Evolutionary conservation across 1,140 invertebrate genomes (phyloP).

Genomic region (Drosophila aff.): DNA sequence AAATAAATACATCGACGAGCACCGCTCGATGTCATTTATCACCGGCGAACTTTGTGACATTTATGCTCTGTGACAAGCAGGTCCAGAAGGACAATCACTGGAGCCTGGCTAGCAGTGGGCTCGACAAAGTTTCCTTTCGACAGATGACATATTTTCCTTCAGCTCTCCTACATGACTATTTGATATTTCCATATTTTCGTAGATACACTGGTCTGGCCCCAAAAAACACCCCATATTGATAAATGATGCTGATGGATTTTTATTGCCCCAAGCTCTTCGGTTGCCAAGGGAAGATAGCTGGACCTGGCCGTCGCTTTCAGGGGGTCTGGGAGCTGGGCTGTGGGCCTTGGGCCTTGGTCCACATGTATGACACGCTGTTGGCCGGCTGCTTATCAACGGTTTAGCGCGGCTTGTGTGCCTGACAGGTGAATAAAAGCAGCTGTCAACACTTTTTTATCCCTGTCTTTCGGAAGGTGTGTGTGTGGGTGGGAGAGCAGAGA

Average conservation of each 20-base stretch:
- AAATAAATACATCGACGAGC: conserved; percentile 51
- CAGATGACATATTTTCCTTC: conserved; percentile 57
- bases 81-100: conserved; percentile 31
- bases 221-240: conserved; percentile 56
- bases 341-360: conserved; percentile 12
- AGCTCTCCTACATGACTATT: conserved; percentile 61
- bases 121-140: conserved; percentile 42
- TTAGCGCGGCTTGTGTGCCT: conserved; percentile 77
- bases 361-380: conserved; percentile 63
- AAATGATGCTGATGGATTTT: conserved; percentile 81
- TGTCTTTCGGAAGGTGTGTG: conserved; percentile 8
- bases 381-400: conserved; percentile 75
- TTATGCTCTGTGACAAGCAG: conserved; percentile 63
- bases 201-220: conserved; percentile 23
- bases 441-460: conserved; percentile 73
- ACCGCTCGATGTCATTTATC: conserved; percentile 67
- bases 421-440: conserved; percentile 82
- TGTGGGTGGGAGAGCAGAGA: background rate
- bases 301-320: background rate
- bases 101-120: conserved; percentile 26
- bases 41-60: conserved; percentile 76
- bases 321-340: background rate
- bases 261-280: conserved; percentile 61
- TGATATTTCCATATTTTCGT: conserved; percentile 72
- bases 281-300: conserved; percentile 19